These are phyloP conservation scores for Neoitamus cyanurus DNA, from an alignment of 2,888 invertebrate species.

Conservation along the genomic window DNA sequence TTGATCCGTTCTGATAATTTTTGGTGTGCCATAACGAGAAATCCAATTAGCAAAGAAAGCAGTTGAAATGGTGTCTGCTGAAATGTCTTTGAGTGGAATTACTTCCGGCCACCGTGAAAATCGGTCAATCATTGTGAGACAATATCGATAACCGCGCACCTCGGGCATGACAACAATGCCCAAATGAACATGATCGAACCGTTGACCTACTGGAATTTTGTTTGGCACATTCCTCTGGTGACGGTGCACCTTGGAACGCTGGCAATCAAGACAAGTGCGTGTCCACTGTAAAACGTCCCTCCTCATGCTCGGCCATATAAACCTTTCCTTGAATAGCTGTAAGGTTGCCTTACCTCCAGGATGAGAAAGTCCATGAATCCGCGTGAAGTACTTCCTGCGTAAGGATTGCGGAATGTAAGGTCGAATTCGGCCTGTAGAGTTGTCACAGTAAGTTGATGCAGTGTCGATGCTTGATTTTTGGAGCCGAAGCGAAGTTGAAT, in stretches of 20 bases:
- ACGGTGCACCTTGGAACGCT: constrained; percentile 23
- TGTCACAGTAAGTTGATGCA: neutral
- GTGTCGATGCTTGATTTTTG: neutral
- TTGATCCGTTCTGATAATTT: neutral
- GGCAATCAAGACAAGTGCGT: constrained; percentile 22
- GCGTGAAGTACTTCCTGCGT: constrained; percentile 6
- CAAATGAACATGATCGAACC: constrained; percentile 30
- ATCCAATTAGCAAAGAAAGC: constrained; percentile 24
- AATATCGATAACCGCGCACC: constrained; percentile 37
- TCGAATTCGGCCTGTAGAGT: neutral
- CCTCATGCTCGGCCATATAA: constrained; percentile 54
- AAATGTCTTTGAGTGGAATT: constrained; percentile 1
- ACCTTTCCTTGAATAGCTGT: constrained; percentile 49
- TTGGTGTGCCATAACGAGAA: constrained; percentile 36
- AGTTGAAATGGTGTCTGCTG: constrained; percentile 50
- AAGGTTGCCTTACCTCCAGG: constrained; percentile 51
- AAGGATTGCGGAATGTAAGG: neutral
- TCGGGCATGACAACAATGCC: neutral
- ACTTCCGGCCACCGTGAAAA: constrained; percentile 36
- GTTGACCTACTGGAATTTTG: neutral
- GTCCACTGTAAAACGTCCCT: constrained; percentile 47
- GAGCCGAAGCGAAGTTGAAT: neutral
- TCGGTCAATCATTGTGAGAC: constrained; percentile 15
- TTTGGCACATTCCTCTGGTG: neutral
- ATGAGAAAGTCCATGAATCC: constrained; percentile 52